These are phyloP conservation scores for Rhinoderma darwinii DNA, from an alignment of 2,113 vertebrate species.

Conservation along the genomic window DNA sequence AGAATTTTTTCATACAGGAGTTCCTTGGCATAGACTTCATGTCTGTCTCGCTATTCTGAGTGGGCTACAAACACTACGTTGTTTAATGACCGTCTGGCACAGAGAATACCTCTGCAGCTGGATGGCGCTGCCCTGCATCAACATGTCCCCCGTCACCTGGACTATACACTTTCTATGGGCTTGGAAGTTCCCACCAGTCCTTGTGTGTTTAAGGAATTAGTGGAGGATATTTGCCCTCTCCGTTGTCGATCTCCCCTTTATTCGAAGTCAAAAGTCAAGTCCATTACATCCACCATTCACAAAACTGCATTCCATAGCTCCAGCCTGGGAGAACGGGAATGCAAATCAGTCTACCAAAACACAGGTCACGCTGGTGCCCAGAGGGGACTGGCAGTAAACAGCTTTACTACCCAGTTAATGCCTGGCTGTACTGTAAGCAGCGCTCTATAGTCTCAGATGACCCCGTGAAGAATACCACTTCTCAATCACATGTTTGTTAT, in stretches of 20 bases:
- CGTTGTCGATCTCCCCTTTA: slow-evolving; percentile 23
- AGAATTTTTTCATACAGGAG: slow-evolving; percentile 20
- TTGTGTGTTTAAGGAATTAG: slow-evolving; percentile 57
- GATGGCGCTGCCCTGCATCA: background rate
- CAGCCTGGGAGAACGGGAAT: slow-evolving; percentile 40
- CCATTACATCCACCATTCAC: slow-evolving; percentile 38
- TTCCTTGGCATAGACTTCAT: slow-evolving; percentile 12
- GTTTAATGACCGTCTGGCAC: slow-evolving; percentile 41
- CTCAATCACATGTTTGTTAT: slow-evolving; percentile 14
- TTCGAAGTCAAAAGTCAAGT: slow-evolving; percentile 55
- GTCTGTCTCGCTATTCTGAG: slow-evolving; percentile 48
- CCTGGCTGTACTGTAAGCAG: background rate
- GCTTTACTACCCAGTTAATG: slow-evolving; percentile 8
- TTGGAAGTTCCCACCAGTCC: slow-evolving; percentile 40
- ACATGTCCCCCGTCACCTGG: slow-evolving; percentile 2
- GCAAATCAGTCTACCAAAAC: slow-evolving; percentile 49
- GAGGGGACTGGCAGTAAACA: slow-evolving; percentile 34
- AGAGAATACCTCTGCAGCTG: slow-evolving; percentile 8
- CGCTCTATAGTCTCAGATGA: slow-evolving; percentile 10
- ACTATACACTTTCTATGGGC: slow-evolving; percentile 30
- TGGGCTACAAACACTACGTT: slow-evolving; percentile 28
- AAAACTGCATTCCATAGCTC: slow-evolving; percentile 51
- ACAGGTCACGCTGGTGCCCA: slow-evolving; percentile 38
- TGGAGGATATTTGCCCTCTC: slow-evolving; percentile 29
- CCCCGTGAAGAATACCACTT: slow-evolving; percentile 4